Percentiles rank a stretch among this genome's conserved stretches.
Conservation (phyloP, 2,113 vertebrate species). For the Cathartes aura region DNA sequence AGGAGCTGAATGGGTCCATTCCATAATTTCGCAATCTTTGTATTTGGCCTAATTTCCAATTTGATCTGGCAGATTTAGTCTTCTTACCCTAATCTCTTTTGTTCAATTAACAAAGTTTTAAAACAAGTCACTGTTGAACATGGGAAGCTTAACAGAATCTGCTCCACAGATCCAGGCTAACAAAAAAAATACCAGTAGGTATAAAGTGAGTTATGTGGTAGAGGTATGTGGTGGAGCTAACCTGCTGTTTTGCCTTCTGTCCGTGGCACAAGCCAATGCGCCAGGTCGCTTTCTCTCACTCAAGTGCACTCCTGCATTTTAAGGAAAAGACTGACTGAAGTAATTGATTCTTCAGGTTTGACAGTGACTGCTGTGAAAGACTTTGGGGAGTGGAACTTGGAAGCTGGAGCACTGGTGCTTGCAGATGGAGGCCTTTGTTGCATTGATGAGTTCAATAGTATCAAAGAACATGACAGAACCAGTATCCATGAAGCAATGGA, state of each 20-base stretch:
- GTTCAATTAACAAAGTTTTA: not conserved
- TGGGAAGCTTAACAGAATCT: not conserved
- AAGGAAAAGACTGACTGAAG: not conserved
- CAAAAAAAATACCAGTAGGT: not conserved
- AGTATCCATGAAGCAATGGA: slow-evolving; percentile 99
- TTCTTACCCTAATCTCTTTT: not conserved
- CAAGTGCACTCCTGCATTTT: not conserved
- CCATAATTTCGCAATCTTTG: not conserved
- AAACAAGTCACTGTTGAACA: not conserved
- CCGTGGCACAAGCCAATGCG: not conserved
- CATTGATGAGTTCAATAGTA: slow-evolving; percentile 97
- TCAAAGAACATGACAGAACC: slow-evolving; percentile 95
- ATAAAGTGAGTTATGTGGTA: not conserved
- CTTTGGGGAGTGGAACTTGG: slow-evolving; percentile 85
- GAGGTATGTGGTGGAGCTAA: not conserved
- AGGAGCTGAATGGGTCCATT: not conserved
- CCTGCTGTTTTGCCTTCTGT: not conserved
- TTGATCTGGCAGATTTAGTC: not conserved
- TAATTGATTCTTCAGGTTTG: slow-evolving; percentile 73
- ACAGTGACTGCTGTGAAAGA: slow-evolving; percentile 85
- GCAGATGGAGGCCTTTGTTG: slow-evolving; percentile 96
- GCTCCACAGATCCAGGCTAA: not conserved
- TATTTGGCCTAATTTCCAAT: not conserved
- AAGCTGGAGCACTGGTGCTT: slow-evolving; percentile 90
- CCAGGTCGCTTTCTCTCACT: not conserved